Evolutionary conservation across 2,113 vertebrate genomes (phyloP).

Genomic region (Epinephelus fuscoguttatus): DNA sequence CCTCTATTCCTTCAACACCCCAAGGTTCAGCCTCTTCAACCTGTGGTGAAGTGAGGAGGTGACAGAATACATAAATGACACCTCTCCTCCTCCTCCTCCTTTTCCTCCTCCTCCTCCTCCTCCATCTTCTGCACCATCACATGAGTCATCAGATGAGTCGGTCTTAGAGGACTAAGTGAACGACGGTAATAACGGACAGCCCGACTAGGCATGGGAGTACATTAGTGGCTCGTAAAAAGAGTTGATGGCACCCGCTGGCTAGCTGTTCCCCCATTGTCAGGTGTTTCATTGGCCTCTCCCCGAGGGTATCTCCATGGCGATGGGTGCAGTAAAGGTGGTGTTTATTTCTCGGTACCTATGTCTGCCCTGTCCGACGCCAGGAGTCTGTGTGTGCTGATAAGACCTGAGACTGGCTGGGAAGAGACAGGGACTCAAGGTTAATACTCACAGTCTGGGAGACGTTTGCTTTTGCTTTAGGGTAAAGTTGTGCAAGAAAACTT

Average conservation of each 20-base stretch:
- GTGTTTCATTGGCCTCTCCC: constrained; percentile 54
- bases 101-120: background rate
- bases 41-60: constrained; percentile 16
- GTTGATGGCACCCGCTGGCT: constrained; percentile 46
- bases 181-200: constrained; percentile 32
- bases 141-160: constrained; percentile 56
- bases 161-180: constrained; percentile 20
- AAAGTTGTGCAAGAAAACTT: constrained; percentile 56
- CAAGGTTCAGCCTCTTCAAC: constrained; percentile 26
- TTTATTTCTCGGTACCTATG: constrained; percentile 68
- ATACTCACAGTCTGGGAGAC: constrained; percentile 53
- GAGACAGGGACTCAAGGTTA: constrained; percentile 69
- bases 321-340: constrained; percentile 63
- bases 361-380: constrained; percentile 63
- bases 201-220: constrained; percentile 49
- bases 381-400: constrained; percentile 70
- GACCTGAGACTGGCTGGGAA: constrained; percentile 49
- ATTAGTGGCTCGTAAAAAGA: constrained; percentile 71
- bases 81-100: constrained; percentile 2
- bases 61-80: constrained; percentile 42
- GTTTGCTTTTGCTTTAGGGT: constrained; percentile 61
- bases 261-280: constrained; percentile 47
- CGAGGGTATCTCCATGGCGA: constrained; percentile 50
- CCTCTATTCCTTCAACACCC: constrained; percentile 5
- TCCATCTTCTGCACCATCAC: constrained; percentile 1